phyloP scores from a whole-genome alignment of 2,888 invertebrate species.

The Ommatoiulus sabulosus region DNA sequence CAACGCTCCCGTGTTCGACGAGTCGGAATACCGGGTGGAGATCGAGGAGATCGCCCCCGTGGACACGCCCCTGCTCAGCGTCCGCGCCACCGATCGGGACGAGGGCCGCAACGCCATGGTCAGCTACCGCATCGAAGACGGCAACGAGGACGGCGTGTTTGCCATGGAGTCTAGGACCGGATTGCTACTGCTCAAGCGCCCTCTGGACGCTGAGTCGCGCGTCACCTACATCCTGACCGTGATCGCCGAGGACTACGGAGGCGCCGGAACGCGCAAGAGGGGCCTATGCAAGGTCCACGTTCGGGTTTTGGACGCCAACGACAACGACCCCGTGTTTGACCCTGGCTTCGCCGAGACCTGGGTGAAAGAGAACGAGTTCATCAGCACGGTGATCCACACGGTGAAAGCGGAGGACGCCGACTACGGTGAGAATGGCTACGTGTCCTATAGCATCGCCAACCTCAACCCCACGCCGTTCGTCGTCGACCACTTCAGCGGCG shows the following conservation, averaged over 20 bases:
- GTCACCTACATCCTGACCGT: conserved; percentile 88
- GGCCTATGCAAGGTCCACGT: conserved; percentile 92
- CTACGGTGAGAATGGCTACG: conserved; percentile 93
- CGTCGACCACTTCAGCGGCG: conserved; percentile 92
- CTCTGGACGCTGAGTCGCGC: conserved; percentile 86
- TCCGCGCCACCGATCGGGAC: conserved; percentile 88
- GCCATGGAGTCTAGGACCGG: conserved; percentile 88
- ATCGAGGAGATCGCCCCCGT: conserved; percentile 90
- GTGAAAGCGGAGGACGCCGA: conserved; percentile 90
- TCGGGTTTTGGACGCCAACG: conserved; percentile 89
- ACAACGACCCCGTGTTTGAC: conserved; percentile 92
- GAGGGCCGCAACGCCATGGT: conserved; percentile 86
- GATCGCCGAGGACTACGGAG: conserved; percentile 88
- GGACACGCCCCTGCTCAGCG: conserved; percentile 86
- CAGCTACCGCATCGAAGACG: conserved; percentile 88
- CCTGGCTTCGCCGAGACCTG: conserved; percentile 71
- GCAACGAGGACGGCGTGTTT: conserved; percentile 91
- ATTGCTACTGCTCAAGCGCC: conserved; percentile 85
- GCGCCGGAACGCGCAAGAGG: conserved; percentile 83
- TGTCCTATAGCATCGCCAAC: conserved; percentile 94
- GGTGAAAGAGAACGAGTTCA: conserved; percentile 88
- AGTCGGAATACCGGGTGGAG: conserved; percentile 86
- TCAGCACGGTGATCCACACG: conserved; percentile 85
- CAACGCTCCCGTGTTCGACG: conserved; percentile 87
- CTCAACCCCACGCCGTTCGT: conserved; percentile 93